A percentile compares a stretch with the other conserved stretches of the same genome.
phyloP scores from a whole-genome alignment of 2,797 vertebrate genomes.

The Phylloscopus collybita region DNA sequence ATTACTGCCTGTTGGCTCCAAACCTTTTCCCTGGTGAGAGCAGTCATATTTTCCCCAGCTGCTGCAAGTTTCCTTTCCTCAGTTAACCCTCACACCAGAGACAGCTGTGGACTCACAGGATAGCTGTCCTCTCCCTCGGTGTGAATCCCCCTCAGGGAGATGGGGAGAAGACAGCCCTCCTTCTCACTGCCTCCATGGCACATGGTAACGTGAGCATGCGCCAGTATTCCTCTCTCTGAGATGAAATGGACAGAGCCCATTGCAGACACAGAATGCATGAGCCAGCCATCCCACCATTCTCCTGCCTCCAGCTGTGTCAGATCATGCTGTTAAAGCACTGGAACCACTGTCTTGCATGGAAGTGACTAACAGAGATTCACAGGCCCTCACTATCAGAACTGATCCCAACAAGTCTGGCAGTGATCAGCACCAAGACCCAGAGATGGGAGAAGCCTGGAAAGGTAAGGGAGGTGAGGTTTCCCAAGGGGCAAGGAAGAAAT shows the following conservation, averaged over 20 bases:
- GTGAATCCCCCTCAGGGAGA: background rate
- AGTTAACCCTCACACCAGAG: background rate
- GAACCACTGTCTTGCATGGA: background rate
- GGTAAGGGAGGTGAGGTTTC: background rate
- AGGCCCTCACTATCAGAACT: background rate
- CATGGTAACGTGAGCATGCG: accelerated
- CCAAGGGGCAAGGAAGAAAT: background rate
- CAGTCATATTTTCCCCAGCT: background rate
- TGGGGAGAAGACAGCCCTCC: background rate
- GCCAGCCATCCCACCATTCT: background rate
- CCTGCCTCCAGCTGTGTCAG: background rate
- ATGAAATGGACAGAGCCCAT: background rate
- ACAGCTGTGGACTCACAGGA: background rate
- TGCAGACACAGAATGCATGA: background rate
- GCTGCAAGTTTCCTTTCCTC: background rate
- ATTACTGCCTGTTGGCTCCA: background rate
- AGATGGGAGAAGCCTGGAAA: background rate
- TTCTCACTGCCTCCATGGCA: background rate
- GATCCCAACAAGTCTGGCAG: background rate
- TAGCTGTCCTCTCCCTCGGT: background rate
- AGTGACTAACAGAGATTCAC: background rate
- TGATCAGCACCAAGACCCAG: accelerated
- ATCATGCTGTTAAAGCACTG: background rate
- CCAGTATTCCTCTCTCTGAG: background rate
- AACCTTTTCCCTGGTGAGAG: background rate